Evolutionary conservation across 2,888 invertebrate genomes (phyloP).

Genomic region (Agonopterix heracliana): DNA sequence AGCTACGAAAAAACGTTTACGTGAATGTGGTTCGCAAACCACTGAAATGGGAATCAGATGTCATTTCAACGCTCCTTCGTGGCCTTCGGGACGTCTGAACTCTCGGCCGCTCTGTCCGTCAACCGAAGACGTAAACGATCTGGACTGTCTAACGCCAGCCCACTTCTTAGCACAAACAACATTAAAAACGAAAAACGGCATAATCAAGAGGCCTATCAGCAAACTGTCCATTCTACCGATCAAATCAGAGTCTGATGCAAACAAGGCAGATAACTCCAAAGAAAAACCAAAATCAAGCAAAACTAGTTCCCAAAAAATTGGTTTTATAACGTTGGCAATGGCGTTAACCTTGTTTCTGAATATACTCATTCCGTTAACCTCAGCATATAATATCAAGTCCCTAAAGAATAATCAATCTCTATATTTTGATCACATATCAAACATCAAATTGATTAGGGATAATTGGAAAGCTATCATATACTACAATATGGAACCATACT

Average conservation of each 20-base stretch:
- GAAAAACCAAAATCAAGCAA: background rate
- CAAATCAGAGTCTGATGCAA: too few species aligned
- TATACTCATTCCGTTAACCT: background rate
- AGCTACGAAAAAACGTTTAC: background rate
- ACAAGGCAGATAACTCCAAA: background rate
- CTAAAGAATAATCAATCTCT: too few species aligned
- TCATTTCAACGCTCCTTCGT: too few species aligned
- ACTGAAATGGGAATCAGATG: constrained; percentile 7
- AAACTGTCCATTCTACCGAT: constrained; percentile 1
- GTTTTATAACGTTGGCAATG: background rate
- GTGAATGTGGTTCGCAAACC: background rate
- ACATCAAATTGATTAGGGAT: too few species aligned
- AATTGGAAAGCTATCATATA: too few species aligned
- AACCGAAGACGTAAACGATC: constrained; percentile 13
- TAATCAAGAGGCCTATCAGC: background rate
- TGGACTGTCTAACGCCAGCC: constrained; percentile 11
- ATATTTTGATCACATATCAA: too few species aligned
- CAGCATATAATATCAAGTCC: background rate
- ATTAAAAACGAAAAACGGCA: background rate
- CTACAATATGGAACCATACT: too few species aligned
- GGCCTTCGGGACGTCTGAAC: too few species aligned
- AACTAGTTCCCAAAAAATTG: background rate
- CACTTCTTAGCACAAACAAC: constrained; percentile 9
- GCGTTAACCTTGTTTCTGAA: background rate
- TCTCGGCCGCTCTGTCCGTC: too few species aligned